Conservation (phyloP, 1,140 invertebrate species). For the honey bee (Apis mellifera) region DNA sequence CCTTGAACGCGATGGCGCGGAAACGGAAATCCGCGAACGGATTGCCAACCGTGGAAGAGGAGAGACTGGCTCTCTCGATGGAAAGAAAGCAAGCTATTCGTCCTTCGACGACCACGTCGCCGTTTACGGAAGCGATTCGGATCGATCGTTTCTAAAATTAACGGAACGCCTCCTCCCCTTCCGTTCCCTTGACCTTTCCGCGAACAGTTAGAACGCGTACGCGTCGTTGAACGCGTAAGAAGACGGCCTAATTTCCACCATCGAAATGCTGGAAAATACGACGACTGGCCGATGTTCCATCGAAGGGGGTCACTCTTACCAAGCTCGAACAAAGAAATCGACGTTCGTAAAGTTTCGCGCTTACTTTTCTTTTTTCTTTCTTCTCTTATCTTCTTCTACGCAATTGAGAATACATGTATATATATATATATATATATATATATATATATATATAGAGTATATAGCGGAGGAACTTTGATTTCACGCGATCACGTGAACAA, state of each 20-base stretch:
- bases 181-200: constrained; percentile 43
- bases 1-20: background rate
- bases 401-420: background rate
- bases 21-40: background rate
- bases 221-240: too few species aligned
- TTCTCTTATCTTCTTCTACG: too few species aligned
- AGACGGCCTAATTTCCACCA: background rate
- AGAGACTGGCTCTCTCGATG: too few species aligned
- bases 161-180: constrained; percentile 33
- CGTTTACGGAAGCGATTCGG: background rate
- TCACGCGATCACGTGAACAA: background rate
- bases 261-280: constrained; percentile 44
- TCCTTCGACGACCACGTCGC: too few species aligned
- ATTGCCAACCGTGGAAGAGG: too few species aligned
- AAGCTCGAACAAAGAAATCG: constrained; percentile 49
- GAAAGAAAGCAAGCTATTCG: too few species aligned
- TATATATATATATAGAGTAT: background rate
- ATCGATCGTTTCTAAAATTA: constrained; percentile 15
- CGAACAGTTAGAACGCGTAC: constrained; percentile 44
- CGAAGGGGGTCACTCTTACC: constrained; percentile 52
- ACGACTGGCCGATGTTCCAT: background rate
- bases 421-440: background rate
- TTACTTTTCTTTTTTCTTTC: background rate
- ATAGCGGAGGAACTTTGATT: background rate
- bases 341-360: too few species aligned